A percentile compares a stretch with the other conserved stretches of the same genome.
Evolutionary conservation across 2,113 vertebrate genomes (phyloP).

Genomic region (Cygnus atratus): DNA sequence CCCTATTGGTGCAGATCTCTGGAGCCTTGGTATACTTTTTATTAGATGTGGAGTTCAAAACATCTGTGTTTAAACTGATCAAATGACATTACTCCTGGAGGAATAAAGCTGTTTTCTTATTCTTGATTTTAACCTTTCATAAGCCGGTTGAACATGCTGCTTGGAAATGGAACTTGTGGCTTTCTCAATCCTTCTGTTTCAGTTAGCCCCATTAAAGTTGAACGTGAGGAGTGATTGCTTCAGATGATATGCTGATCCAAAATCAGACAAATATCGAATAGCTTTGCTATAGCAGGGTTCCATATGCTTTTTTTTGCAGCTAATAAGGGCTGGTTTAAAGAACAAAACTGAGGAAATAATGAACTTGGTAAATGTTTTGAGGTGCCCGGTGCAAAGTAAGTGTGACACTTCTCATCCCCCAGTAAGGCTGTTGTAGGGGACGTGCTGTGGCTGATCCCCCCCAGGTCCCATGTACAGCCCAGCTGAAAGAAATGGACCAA

Average conservation of each 20-base stretch:
- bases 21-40: neutral
- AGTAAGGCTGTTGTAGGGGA: neutral
- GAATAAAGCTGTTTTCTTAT: slow-evolving; percentile 47
- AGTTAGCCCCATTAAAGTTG: slow-evolving; percentile 41
- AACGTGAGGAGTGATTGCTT: slow-evolving; percentile 25
- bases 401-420: neutral
- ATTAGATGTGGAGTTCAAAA: slow-evolving; percentile 35
- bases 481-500: neutral
- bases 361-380: neutral
- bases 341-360: slow-evolving; percentile 22
- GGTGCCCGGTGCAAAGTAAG: neutral
- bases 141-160: slow-evolving; percentile 12
- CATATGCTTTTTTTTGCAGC: slow-evolving; percentile 28
- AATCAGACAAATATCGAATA: slow-evolving; percentile 47
- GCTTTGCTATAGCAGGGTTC: slow-evolving; percentile 28
- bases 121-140: slow-evolving; percentile 38
- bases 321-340: slow-evolving; percentile 43
- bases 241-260: slow-evolving; percentile 51
- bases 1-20: neutral
- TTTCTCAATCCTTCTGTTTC: slow-evolving; percentile 52
- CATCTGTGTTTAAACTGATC: slow-evolving; percentile 49
- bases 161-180: neutral
- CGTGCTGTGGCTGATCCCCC: neutral
- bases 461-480: fast-evolving
- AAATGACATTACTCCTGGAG: neutral